Evolutionary conservation across 2,797 vertebrate genomes (phyloP), one percentile per base, ranked within the genome.

Genomic region (Orestias chungarensis): DNA sequence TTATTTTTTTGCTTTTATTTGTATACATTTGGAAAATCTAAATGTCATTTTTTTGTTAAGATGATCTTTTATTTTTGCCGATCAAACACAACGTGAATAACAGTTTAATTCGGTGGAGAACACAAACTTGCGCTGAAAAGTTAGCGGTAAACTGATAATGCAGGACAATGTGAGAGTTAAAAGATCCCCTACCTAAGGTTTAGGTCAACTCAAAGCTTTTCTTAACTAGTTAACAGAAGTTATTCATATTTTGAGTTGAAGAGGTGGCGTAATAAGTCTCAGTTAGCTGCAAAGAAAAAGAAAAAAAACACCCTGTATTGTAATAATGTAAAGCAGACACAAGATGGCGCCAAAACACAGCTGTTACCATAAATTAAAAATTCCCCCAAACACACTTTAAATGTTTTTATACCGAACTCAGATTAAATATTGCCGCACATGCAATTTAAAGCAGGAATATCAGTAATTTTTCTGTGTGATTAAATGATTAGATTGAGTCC

Each of bases 101-200:
- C 0, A 33, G 20, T 1, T 12, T 5, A 3, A 4, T 46, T 4
- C 20, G 35, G 46, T 18, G 27, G 12, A 29, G 38, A 43, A 17
- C 29, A 72, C 3, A 2, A 0, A 17, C 18, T 1, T 5, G 43
- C 64, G 43, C 27, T 27, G 6, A 31, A n/a, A 31, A 23, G 27
- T 25, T 18, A 23, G 0, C n/a, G 20, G 2, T 9, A 15, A 50
- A 10, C 9, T 52, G 50, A 27, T 14, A 25, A 52, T 52, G 9
- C n/a, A 67, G 59, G 70, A 64, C 17, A 78, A 68, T 73, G 8
- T 12, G 20, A 29, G 67, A 40, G 31, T 14, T n/a, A n/a, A 2
- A 4, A 67, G 66, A 54, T 31, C 14, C 17, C 67, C 11, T 84
- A 72, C 72, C 81, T 73, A 14, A 82, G 79, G 69, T 67, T 1